Evolutionary conservation across 2,888 invertebrate species (phyloP).

Genomic region (Brachynemurus nebulosus): DNA sequence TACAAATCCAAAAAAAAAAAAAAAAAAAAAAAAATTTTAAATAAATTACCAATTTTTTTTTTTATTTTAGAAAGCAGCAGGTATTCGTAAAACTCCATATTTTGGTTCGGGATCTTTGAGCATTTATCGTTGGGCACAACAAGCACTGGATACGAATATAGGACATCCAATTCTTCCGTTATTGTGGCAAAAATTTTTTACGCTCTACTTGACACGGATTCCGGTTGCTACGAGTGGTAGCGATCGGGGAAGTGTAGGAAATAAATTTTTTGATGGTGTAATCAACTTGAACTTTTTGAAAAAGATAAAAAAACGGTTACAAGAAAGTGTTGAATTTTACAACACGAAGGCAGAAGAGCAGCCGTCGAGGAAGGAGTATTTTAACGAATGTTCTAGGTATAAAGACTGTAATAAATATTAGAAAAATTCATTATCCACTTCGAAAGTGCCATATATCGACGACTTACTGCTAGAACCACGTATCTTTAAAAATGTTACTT

Average conservation of each 20-base stretch:
- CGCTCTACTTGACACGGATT: slow-evolving; percentile 49
- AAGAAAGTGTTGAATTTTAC: slow-evolving; percentile 46
- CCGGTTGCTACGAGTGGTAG: slow-evolving; percentile 25
- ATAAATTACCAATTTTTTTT: too few species aligned
- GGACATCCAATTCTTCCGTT: slow-evolving; percentile 56
- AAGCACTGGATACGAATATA: slow-evolving; percentile 50
- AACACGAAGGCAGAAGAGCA: slow-evolving; percentile 31
- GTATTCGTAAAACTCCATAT: slow-evolving; percentile 36
- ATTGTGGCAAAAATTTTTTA: slow-evolving; percentile 65
- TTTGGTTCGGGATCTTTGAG: slow-evolving; percentile 42
- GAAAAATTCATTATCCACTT: too few species aligned
- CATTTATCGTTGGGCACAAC: slow-evolving; percentile 63
- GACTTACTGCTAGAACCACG: too few species aligned
- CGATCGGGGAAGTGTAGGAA: slow-evolving; percentile 50
- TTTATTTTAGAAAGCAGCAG: slow-evolving; percentile 41
- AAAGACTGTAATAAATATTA: too few species aligned
- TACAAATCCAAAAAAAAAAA: slow-evolving; percentile 21
- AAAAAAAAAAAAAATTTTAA: too few species aligned
- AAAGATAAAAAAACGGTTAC: slow-evolving; percentile 50
- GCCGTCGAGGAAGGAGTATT: background rate
- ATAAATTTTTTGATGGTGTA: slow-evolving; percentile 60
- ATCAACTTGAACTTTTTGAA: slow-evolving; percentile 50
- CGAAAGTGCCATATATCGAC: too few species aligned
- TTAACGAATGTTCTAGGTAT: slow-evolving; percentile 2
- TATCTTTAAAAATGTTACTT: too few species aligned